Percentiles rank a stretch among this genome's conserved stretches.
Evolutionary conservation across 2,797 vertebrate species (phyloP).

Genomic region (Sternotherus odoratus): DNA sequence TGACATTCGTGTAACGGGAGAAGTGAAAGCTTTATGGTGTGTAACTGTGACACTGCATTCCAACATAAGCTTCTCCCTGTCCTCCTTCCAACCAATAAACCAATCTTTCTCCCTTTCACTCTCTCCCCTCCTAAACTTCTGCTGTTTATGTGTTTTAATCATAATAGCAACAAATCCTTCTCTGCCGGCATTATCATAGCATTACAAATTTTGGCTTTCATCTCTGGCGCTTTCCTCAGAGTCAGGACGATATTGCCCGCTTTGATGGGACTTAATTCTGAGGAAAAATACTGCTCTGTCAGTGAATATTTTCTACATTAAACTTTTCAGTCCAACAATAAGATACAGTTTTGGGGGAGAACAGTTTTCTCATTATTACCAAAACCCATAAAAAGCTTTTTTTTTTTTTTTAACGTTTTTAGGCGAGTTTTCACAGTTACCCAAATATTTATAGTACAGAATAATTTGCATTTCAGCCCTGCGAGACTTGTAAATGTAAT

Average conservation of each 20-base stretch:
- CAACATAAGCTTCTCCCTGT: constrained; percentile 76
- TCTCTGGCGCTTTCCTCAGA: constrained; percentile 60
- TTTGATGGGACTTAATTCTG: constrained; percentile 73
- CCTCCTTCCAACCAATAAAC: constrained; percentile 77
- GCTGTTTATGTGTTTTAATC: constrained; percentile 75
- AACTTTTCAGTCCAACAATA: constrained; percentile 75
- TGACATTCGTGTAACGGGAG: constrained; percentile 74
- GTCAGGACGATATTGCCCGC: constrained; percentile 71
- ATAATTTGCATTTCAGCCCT: constrained; percentile 69
- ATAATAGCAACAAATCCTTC: constrained; percentile 77
- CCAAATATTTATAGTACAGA: constrained; percentile 63
- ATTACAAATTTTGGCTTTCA: constrained; percentile 65
- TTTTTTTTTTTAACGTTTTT: constrained; percentile 5
- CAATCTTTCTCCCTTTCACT: constrained; percentile 68
- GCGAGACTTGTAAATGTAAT: constrained; percentile 66
- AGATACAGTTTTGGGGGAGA: constrained; percentile 72
- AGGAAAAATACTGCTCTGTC: constrained; percentile 72
- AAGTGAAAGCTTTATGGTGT: constrained; percentile 79
- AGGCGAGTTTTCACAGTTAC: constrained; percentile 45
- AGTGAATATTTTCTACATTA: constrained; percentile 74
- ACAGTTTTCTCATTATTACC: constrained; percentile 65
- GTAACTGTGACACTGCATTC: constrained; percentile 79
- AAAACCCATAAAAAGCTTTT: constrained; percentile 52
- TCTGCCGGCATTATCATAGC: constrained; percentile 64
- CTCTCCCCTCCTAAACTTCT: constrained; percentile 72